A percentile compares a stretch with the other conserved stretches of the same genome.
These are phyloP conservation scores for Procavia capensis DNA, from an alignment of 2,113 vertebrate genomes.

Conservation along the genomic window DNA sequence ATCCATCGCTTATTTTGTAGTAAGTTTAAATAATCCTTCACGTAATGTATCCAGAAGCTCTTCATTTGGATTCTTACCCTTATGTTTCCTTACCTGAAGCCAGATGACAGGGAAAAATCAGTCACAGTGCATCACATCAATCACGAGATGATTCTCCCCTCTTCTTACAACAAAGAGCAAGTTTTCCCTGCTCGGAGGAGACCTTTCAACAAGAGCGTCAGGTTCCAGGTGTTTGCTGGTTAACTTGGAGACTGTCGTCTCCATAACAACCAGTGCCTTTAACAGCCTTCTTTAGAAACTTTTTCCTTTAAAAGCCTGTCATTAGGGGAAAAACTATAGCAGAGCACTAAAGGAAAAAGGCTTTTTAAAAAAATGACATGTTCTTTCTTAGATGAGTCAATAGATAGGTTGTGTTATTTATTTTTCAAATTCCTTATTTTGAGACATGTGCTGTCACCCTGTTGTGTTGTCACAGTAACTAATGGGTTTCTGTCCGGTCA, in stretches of 20 bases:
- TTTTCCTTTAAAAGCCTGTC: constrained; percentile 45
- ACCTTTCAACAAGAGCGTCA: constrained; percentile 22
- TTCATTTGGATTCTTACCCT: not conserved
- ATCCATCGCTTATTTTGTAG: constrained; percentile 8
- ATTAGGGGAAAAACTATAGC: not conserved
- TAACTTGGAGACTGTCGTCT: constrained; percentile 27
- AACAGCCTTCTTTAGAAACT: constrained; percentile 19
- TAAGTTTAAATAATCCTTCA: constrained; percentile 17
- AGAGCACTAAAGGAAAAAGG: not conserved
- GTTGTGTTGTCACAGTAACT: not conserved
- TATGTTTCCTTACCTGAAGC: constrained; percentile 25
- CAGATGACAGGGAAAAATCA: constrained; percentile 32
- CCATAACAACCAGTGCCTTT: constrained; percentile 60
- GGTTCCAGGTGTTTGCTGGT: constrained; percentile 45
- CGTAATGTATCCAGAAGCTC: constrained; percentile 18
- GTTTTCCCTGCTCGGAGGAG: constrained; percentile 40
- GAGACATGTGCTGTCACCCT: not conserved
- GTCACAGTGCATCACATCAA: not conserved
- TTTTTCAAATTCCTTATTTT: constrained; percentile 8
- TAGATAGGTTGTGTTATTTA: constrained; percentile 1
- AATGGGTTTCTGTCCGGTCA: not conserved
- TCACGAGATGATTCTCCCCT: not conserved
- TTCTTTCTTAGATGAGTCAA: constrained; percentile 34
- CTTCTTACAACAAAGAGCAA: not conserved
- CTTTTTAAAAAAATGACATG: not conserved